Conservation (phyloP, 1,140 invertebrate genomes). For the Musca vetustissima region DNA sequence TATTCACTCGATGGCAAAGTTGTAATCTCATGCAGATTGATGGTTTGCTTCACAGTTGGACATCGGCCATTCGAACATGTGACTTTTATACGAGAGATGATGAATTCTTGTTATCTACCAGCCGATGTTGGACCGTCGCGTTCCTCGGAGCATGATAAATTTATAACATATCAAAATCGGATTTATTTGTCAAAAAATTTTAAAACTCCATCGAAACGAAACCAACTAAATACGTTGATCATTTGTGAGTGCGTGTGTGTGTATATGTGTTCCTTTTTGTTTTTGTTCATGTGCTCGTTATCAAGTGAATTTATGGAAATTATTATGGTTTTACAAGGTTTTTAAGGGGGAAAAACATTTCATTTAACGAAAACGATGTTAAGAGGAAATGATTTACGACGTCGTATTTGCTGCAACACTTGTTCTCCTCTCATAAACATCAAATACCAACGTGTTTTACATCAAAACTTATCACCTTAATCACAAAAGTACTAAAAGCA, state of each 20-base stretch:
- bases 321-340: slow-evolving; percentile 13
- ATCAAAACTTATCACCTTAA: not conserved
- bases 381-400: too few relatives aligned
- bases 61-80: slow-evolving; percentile 16
- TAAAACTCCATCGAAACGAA: too few relatives aligned
- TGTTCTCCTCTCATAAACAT: too few relatives aligned
- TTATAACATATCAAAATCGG: slow-evolving; percentile 18
- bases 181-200: slow-evolving; percentile 18
- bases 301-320: slow-evolving; percentile 24
- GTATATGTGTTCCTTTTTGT: not conserved
- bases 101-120: not conserved
- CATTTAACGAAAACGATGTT: not conserved
- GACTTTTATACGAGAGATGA: slow-evolving; percentile 12
- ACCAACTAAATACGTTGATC: not conserved
- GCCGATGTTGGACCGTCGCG: not conserved
- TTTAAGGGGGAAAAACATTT: not conserved
- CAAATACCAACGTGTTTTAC: not conserved
- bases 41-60: slow-evolving; percentile 20
- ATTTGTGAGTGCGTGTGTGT: not conserved
- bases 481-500: not conserved
- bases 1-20: not conserved
- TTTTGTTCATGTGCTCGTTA: not conserved
- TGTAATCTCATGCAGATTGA: slow-evolving; percentile 23
- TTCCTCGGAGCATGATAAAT: slow-evolving; percentile 10
- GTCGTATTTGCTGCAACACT: not conserved